Conservation (phyloP, 2,888 invertebrate species). For the Pachymerium ferrugineum region DNA sequence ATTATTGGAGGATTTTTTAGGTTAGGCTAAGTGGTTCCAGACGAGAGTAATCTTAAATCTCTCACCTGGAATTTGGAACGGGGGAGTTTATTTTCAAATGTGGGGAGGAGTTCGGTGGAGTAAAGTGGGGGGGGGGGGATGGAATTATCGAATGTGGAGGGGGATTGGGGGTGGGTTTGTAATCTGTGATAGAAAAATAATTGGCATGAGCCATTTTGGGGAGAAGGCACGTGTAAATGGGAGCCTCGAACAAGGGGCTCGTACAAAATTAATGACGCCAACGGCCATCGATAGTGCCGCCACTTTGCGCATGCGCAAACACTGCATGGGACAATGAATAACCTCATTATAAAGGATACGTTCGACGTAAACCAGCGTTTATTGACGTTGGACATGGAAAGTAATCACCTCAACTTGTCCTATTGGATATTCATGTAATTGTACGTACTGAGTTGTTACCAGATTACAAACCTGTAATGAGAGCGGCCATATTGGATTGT, state of each 20-base stretch:
- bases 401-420: not conserved
- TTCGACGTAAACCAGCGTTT: not conserved
- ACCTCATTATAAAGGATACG: not conserved
- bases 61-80: conserved; percentile 13
- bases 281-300: conserved; percentile 13
- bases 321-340: not conserved
- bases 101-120: not conserved
- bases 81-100: not conserved
- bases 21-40: not conserved
- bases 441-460: no score
- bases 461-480: no score
- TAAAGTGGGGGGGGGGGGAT: not conserved
- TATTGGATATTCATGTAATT: not conserved
- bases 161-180: not conserved
- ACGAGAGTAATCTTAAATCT: not conserved
- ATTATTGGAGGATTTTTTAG: not conserved
- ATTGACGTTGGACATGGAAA: not conserved
- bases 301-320: conserved; percentile 13
- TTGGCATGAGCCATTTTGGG: conserved; percentile 6
- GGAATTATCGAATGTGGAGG: not conserved
- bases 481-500: no score
- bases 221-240: conserved; percentile 7
- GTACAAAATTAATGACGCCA: conserved; percentile 4
- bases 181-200: conserved; percentile 2
- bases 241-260: conserved; percentile 8